These are phyloP conservation scores for Antennarius striatus DNA, from an alignment of 2,113 vertebrate species.

Conservation along the genomic window DNA sequence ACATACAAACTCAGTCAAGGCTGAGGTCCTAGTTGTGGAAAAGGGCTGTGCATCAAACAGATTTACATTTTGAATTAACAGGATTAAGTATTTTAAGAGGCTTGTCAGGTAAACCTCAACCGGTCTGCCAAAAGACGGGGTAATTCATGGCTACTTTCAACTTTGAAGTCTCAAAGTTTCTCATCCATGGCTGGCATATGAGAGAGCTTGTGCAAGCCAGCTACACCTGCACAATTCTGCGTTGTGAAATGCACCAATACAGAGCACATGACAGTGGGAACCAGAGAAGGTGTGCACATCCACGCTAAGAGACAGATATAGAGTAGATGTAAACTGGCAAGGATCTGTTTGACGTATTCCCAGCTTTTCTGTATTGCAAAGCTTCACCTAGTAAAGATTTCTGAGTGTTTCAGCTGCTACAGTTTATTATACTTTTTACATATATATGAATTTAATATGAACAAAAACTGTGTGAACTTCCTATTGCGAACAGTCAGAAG, in stretches of 20 bases:
- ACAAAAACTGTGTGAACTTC: neutral
- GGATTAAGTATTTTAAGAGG: slow-evolving; percentile 76
- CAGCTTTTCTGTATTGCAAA: slow-evolving; percentile 23
- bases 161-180: slow-evolving; percentile 71
- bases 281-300: slow-evolving; percentile 2
- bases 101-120: slow-evolving; percentile 76
- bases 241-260: slow-evolving; percentile 40
- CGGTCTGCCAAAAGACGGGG: slow-evolving; percentile 63
- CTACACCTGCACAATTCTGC: slow-evolving; percentile 30
- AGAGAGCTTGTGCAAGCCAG: slow-evolving; percentile 39
- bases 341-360: slow-evolving; percentile 26
- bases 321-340: slow-evolving; percentile 33
- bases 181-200: slow-evolving; percentile 65
- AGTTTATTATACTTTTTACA: neutral
- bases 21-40: slow-evolving; percentile 68
- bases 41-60: slow-evolving; percentile 67
- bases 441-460: no score
- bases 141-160: slow-evolving; percentile 66
- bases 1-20: slow-evolving; percentile 60
- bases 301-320: slow-evolving; percentile 18
- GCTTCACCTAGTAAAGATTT: neutral
- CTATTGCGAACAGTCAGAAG: neutral
- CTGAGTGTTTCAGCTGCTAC: slow-evolving; percentile 10
- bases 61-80: slow-evolving; percentile 78
- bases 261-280: slow-evolving; percentile 17